A percentile compares a stretch with the other conserved stretches of the same genome.
These are phyloP conservation scores for Brevipalpus yothersi DNA, from an alignment of 1,140 invertebrate genomes.

Conservation along the genomic window DNA sequence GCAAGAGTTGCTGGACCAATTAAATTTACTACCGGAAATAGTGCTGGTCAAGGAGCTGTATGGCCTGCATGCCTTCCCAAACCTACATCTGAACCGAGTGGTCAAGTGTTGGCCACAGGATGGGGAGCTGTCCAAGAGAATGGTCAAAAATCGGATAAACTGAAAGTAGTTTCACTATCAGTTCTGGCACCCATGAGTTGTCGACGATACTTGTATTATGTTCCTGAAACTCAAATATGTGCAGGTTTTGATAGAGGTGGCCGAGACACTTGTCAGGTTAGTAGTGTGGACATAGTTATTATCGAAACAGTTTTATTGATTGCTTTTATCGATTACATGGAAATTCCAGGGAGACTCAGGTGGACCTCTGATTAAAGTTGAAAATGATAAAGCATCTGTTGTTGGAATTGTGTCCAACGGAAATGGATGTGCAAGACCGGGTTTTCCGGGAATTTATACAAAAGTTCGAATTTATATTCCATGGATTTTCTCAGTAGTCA, in stretches of 20 bases:
- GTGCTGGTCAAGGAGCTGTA: neutral
- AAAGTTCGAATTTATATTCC: constrained; percentile 27
- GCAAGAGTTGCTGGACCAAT: neutral
- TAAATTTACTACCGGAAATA: neutral
- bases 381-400: neutral
- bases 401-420: constrained; percentile 45
- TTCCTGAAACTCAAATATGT: constrained; percentile 15
- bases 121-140: neutral
- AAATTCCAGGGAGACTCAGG: neutral
- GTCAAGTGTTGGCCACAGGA: neutral
- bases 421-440: constrained; percentile 43
- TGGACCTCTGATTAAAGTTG: neutral
- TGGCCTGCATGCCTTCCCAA: neutral
- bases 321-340: neutral
- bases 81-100: neutral
- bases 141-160: neutral
- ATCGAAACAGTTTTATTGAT: neutral
- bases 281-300: neutral
- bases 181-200: neutral
- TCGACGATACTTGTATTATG: neutral
- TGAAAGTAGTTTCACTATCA: neutral
- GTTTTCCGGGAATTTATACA: constrained; percentile 61
- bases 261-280: constrained; percentile 15
- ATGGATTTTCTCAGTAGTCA: constrained; percentile 14
- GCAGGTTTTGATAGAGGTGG: constrained; percentile 16